A percentile compares a stretch with the other conserved stretches of the same genome.
Conservation (phyloP, 30 jellyfish, hydroid and myxozoan genomes). For the Hydractinia symbiolongicarpus region DNA sequence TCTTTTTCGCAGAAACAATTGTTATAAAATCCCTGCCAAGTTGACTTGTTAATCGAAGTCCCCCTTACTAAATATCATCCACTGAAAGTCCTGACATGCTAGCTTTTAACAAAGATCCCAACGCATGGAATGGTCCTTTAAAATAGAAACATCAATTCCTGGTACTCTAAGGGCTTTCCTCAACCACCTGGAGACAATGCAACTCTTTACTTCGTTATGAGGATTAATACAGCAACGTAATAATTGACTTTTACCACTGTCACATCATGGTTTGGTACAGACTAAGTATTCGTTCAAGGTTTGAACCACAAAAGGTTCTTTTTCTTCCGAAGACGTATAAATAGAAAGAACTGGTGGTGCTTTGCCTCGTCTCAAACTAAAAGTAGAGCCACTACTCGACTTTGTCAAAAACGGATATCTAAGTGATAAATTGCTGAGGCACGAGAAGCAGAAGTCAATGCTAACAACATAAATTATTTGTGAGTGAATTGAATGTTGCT, state of each 20-base stretch:
- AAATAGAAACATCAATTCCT: no score
- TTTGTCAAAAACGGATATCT: not conserved
- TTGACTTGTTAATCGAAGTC: no score
- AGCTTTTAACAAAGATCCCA: no score
- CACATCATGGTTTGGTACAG: not conserved
- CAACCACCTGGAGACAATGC: not conserved
- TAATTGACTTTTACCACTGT: not conserved
- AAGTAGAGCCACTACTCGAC: not conserved
- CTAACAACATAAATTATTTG: not conserved
- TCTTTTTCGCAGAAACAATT: no score
- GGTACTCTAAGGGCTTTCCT: no score
- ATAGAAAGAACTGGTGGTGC: not conserved
- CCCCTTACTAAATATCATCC: no score
- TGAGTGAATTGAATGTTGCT: not conserved
- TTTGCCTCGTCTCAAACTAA: not conserved
- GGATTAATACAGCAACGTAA: no score
- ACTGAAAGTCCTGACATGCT: no score
- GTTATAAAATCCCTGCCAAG: no score
- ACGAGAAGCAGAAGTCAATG: constrained; percentile 1
- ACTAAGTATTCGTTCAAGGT: not conserved
- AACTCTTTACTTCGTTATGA: not conserved
- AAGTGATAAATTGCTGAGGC: not conserved
- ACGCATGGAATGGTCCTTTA: no score
- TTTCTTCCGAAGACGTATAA: not conserved
- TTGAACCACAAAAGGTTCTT: not conserved